Evolutionary conservation across 2,888 invertebrate species (phyloP).

Genomic region (Leuctra nigra): DNA sequence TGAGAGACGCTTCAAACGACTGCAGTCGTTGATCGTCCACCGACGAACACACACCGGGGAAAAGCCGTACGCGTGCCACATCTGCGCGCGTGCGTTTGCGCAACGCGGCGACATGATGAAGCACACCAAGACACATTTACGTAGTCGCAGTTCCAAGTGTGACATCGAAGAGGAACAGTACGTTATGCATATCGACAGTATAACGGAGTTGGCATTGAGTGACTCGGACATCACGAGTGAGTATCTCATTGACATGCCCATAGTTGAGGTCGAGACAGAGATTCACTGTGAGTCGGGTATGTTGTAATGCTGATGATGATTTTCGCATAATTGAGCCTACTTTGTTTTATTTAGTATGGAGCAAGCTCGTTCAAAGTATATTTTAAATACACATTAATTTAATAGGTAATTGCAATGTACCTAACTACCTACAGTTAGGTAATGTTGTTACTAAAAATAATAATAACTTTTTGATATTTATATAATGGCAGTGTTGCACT

Average conservation of each 20-base stretch:
- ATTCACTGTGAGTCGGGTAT: background rate
- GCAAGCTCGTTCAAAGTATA: no score
- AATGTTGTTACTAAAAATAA: no score
- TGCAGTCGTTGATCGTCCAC: constrained; percentile 28
- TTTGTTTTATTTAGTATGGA: no score
- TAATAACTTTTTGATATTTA: no score
- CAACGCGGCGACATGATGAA: constrained; percentile 28
- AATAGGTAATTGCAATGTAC: no score
- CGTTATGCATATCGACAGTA: background rate
- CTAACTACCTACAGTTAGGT: no score
- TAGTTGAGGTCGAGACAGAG: background rate
- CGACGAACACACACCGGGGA: constrained; percentile 27
- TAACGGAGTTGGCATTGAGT: background rate
- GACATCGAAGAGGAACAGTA: background rate
- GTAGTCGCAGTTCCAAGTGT: background rate
- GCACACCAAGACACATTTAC: constrained; percentile 26
- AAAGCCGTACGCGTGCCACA: constrained; percentile 23
- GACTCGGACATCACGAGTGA: constrained; percentile 2
- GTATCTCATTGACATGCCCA: constrained; percentile 6
- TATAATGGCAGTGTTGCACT: no score
- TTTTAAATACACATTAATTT: no score
- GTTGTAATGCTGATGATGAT: no score
- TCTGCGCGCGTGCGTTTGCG: constrained; percentile 28
- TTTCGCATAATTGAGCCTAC: no score
- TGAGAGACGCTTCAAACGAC: constrained; percentile 26